Percentiles rank a stretch among this genome's conserved stretches.
phyloP scores from a whole-genome alignment of 2,113 vertebrate genomes.

The Otolemur garnettii region DNA sequence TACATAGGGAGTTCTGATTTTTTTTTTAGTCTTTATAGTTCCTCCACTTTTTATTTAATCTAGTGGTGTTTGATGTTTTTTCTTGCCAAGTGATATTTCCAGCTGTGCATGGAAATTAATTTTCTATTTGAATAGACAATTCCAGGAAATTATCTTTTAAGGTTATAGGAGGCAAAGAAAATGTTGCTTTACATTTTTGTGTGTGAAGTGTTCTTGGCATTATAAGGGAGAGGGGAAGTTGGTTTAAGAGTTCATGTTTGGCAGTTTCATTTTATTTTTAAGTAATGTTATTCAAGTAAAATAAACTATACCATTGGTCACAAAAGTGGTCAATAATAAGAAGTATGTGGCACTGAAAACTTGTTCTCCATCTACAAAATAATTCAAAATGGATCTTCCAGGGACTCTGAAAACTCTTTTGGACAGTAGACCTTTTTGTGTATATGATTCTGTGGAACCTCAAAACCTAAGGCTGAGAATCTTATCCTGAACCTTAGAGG shows the following conservation, averaged over 20 bases:
- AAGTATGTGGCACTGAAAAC: not conserved
- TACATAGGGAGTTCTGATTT: not conserved
- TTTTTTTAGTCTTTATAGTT: conserved; percentile 55
- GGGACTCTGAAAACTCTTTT: not conserved
- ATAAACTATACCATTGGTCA: not conserved
- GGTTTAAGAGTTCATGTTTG: conserved; percentile 15
- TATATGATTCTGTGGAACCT: not conserved
- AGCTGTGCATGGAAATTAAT: conserved; percentile 76
- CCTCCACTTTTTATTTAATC: conserved; percentile 65
- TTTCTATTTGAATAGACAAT: conserved; percentile 75
- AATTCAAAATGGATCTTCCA: not conserved
- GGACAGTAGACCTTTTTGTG: not conserved
- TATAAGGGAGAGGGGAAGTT: conserved; percentile 14
- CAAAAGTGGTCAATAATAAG: not conserved
- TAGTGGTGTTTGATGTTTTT: conserved; percentile 61
- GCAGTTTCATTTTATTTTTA: conserved; percentile 15
- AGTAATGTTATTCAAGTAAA: conserved; percentile 52
- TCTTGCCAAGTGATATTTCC: conserved; percentile 62
- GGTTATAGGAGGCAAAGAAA: conserved; percentile 58
- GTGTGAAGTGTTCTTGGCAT: conserved; percentile 22
- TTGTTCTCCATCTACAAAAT: not conserved
- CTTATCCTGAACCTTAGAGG: not conserved
- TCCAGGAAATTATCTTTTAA: conserved; percentile 76
- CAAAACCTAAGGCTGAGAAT: not conserved
- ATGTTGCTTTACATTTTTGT: conserved; percentile 46